phyloP scores from a whole-genome alignment of 2,888 invertebrate genomes.

The Sarcophaga rosellei region DNA sequence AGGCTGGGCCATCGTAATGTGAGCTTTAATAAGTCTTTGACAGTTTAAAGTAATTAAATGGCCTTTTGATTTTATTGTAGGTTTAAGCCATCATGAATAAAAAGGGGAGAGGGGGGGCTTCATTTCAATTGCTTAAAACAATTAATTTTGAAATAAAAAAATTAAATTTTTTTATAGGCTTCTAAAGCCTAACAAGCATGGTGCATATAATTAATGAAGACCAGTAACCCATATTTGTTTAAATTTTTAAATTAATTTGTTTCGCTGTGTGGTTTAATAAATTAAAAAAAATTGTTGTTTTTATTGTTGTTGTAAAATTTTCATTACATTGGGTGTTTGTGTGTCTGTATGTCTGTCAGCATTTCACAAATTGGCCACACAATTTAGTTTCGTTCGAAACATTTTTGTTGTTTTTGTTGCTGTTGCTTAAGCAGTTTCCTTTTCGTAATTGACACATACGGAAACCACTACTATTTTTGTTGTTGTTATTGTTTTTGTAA shows the following conservation, averaged over 20 bases:
- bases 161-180: not conserved
- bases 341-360: conserved; percentile 24
- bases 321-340: not conserved
- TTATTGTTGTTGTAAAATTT: conserved; percentile 12
- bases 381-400: conserved; percentile 18
- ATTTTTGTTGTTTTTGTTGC: conserved; percentile 7
- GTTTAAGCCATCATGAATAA: conserved; percentile 27
- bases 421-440: conserved; percentile 47
- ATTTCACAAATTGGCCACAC: conserved; percentile 19
- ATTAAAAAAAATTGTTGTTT: not conserved
- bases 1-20: conserved; percentile 37
- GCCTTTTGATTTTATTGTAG: not conserved
- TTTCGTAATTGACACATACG: conserved; percentile 52
- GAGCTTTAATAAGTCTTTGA: conserved; percentile 58
- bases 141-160: conserved; percentile 43
- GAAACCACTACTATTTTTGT: conserved; percentile 31
- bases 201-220: no score
- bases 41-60: conserved; percentile 62
- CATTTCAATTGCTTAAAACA: not conserved
- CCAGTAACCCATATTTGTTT: conserved; percentile 18
- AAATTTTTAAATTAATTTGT: conserved; percentile 51
- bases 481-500: conserved; percentile 5
- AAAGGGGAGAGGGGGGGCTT: not conserved
- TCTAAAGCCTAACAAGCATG: not conserved
- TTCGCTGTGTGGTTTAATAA: not conserved